Percentiles rank a stretch among this genome's conserved stretches.
Evolutionary conservation across 2,888 invertebrate genomes (phyloP).

Genomic region (Ceriagrion tenellum): DNA sequence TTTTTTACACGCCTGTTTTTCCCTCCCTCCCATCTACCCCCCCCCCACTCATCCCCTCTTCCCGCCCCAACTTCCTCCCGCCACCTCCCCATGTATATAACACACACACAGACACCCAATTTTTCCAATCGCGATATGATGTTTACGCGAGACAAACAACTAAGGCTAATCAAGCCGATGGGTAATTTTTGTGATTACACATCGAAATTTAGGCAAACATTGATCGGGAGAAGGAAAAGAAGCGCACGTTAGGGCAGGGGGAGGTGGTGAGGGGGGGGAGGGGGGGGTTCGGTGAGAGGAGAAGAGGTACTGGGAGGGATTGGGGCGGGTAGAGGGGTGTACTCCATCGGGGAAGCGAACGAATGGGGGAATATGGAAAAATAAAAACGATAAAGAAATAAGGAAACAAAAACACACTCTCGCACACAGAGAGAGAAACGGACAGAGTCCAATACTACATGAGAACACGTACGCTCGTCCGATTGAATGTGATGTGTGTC

Average conservation of each 20-base stretch:
- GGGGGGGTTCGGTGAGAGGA: background rate
- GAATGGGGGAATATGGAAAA: background rate
- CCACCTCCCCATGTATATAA: background rate
- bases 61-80: background rate
- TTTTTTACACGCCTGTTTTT: too few relatives aligned
- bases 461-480: too few relatives aligned
- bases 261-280: background rate
- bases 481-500: too few relatives aligned
- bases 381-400: background rate
- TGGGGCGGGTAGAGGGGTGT: too few relatives aligned
- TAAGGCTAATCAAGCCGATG: slow-evolving; percentile 66
- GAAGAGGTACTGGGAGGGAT: too few relatives aligned
- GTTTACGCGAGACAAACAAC: slow-evolving; percentile 65
- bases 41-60: too few relatives aligned
- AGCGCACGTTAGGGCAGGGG: background rate
- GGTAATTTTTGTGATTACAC: slow-evolving; percentile 67
- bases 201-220: slow-evolving; percentile 64
- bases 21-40: background rate
- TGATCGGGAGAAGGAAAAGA: slow-evolving; percentile 29
- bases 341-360: too few relatives aligned
- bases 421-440: too few relatives aligned
- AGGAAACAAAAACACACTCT: background rate
- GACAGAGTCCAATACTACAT: too few relatives aligned
- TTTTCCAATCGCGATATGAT: slow-evolving; percentile 68
- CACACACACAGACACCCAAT: background rate